A percentile compares a stretch with the other conserved stretches of the same genome.
phyloP scores from a whole-genome alignment of 64 coral and sea anemone species.

The Stichodactyla mertensii region DNA sequence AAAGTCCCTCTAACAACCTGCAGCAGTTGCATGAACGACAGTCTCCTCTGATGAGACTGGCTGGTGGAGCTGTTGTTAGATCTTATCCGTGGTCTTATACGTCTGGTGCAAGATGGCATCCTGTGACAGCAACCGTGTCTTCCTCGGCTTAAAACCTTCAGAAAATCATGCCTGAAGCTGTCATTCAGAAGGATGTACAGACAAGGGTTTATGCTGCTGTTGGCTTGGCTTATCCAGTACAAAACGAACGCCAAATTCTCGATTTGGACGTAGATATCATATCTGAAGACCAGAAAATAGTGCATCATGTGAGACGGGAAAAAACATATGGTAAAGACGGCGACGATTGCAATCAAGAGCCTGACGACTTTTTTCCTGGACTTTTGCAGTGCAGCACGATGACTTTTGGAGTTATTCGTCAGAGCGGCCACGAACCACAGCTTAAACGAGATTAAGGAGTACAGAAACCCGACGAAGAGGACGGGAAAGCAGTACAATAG shows the following conservation, averaged over 20 bases:
- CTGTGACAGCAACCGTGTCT: background rate
- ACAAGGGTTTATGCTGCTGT: constrained; percentile 28
- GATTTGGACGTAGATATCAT: background rate
- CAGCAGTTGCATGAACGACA: constrained; percentile 21
- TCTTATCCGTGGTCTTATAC: background rate
- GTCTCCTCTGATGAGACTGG: background rate
- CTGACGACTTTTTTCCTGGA: constrained; percentile 17
- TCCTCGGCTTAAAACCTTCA: constrained; percentile 6
- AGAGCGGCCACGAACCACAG: background rate
- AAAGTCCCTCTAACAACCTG: constrained; percentile 11
- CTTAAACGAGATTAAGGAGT: constrained; percentile 4
- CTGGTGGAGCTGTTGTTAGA: background rate
- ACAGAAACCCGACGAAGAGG: constrained; percentile 4
- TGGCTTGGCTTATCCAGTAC: constrained; percentile 14
- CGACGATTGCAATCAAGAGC: constrained; percentile 4
- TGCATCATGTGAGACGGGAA: constrained; percentile 21
- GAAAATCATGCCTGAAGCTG: constrained; percentile 3
- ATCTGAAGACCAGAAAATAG: constrained; percentile 1
- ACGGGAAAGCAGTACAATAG: background rate
- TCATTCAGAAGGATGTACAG: constrained; percentile 24
- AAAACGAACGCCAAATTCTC: background rate
- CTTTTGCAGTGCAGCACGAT: background rate
- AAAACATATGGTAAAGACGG: constrained; percentile 1
- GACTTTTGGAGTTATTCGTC: background rate
- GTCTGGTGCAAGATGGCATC: background rate